Base-by-base conservation (phyloP, 37 sponge, comb jelly and placozoan species). In the Ephydatia muelleri region DNA sequence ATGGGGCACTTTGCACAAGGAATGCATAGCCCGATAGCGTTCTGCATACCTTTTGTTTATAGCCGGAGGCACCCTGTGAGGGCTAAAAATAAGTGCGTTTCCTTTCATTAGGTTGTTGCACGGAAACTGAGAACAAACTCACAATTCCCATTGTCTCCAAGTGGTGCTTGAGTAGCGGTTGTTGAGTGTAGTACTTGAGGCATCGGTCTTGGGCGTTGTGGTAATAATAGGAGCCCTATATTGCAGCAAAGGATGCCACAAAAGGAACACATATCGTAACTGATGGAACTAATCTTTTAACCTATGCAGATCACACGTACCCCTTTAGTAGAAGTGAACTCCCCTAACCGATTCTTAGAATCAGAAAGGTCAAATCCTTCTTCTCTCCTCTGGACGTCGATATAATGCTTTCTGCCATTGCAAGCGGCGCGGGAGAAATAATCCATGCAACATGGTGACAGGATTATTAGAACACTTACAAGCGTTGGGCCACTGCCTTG, bases 331-430 rank as follows among this genome's bases (percentile, higher is more conserved):
- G 74, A 73, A 11, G 74, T 73, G 49, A 78, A 85, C 31, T 69
- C 70, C 40, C 85, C 85, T 32, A 77, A 31, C 0, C 64, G 84
- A 11, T 88, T 77, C 23, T 1, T 29, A 48, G 89, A 64, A 2
- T 73, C 72, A n/a, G 78, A 76, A 34, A 38, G 37, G 29, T 88
- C 89, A 83, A 88, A 88, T 0, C 78, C 89, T 65, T 83, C 83
- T 35, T 88, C 89, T 49, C 84, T 68, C 36, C 89, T 73, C 64
- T 83, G 65, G 6, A 83, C 89, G 47, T 83, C 85, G 26, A 88
- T 83, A 66, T 88, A 88, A 22, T 84, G 78, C 26, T 71, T 78
- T 72, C 86, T 85, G 49, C 43, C 43, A 43, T n/a, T n/a, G n/a
- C n/a, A n/a, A n/a, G n/a, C n/a, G n/a, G n/a, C n/a, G n/a, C n/a